Evolutionary conservation across 2,888 invertebrate species (phyloP), one percentile per base, ranked within the genome.

Genomic region (Myopa tessellatipennis): DNA sequence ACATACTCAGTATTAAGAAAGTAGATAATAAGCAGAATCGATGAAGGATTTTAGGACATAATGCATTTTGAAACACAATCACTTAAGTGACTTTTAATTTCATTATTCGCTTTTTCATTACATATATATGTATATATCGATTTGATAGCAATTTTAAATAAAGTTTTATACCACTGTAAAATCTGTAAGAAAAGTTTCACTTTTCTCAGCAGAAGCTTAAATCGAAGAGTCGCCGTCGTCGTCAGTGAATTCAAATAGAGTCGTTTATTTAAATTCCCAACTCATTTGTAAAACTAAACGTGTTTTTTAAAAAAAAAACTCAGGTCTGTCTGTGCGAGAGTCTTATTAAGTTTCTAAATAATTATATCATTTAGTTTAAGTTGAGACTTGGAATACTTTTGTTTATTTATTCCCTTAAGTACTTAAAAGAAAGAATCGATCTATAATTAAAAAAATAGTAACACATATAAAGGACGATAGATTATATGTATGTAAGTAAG

Each of bases 281-380:
- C 68, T 75, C 69, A 75, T 69, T 60, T 34, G 69, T 7, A 52
- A 65, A 60, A 52, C 34, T n/a, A 7, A 52, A 36, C 34, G 7
- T 36, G 40, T 14, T 36, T 34, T 65, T n/a, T 12, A 10, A 36
- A 34, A 69, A n/a, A n/a, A 58, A 58, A 45, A 45, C 34, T 68
- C 60, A 45, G 58, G 26, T 63, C 36, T 38, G 67, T 36, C 16
- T 55, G 26, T 26, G 5, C 70, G 55, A 55, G 55, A 14, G 14
- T 52, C 26, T 26, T 2, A 26, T 26, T 70, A 16, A 63, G 45
- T 6, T n/a, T 18, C 45, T 16, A 50, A 50, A 50, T 3, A 50
- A 50, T 50, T 72, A 14, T 40, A 40, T 72, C n/a, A 18, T 75
- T 75, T 68, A 75, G 74, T 75, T 52, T 75, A 52, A 50, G 40